Percentiles rank a stretch among this genome's conserved stretches.
Conservation (phyloP, 2,888 invertebrate species). For the Xylota segnis region DNA sequence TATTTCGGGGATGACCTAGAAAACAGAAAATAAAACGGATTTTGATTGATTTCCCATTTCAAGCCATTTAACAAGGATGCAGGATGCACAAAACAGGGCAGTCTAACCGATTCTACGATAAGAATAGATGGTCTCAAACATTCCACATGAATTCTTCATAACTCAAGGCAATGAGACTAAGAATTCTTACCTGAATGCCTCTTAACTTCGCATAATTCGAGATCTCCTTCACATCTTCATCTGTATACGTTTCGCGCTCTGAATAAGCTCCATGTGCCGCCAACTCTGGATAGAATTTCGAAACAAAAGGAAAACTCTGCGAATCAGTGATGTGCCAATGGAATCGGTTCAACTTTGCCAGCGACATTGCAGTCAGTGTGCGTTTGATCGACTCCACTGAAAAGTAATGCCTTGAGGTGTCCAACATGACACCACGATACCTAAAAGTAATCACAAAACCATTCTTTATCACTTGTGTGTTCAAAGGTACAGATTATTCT, state of each 20-base stretch:
- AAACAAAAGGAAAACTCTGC: slow-evolving; percentile 95
- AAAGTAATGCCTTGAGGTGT: slow-evolving; percentile 96
- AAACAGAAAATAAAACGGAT: no score
- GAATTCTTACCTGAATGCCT: slow-evolving; percentile 93
- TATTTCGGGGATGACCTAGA: slow-evolving; percentile 93
- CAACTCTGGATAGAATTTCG: slow-evolving; percentile 90
- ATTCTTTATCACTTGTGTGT: not conserved
- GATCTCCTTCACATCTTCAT: slow-evolving; percentile 89
- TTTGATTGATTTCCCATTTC: not conserved
- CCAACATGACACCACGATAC: slow-evolving; percentile 95
- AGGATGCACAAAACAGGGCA: no score
- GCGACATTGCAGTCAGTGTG: slow-evolving; percentile 94
- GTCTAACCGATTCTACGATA: no score
- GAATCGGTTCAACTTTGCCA: slow-evolving; percentile 95
- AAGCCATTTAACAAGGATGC: not conserved
- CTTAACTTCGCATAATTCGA: slow-evolving; percentile 91
- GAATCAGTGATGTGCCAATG: slow-evolving; percentile 97
- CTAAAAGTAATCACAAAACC: slow-evolving; percentile 82
- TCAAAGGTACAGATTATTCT: not conserved
- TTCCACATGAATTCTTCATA: no score
- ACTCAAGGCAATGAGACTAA: no score
- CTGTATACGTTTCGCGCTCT: slow-evolving; percentile 90
- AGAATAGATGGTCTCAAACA: not conserved
- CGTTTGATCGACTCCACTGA: slow-evolving; percentile 89
- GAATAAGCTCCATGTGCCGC: slow-evolving; percentile 94